phyloP scores from a whole-genome alignment of 2,888 invertebrate species.

The Pycnomerus fuliginosus region DNA sequence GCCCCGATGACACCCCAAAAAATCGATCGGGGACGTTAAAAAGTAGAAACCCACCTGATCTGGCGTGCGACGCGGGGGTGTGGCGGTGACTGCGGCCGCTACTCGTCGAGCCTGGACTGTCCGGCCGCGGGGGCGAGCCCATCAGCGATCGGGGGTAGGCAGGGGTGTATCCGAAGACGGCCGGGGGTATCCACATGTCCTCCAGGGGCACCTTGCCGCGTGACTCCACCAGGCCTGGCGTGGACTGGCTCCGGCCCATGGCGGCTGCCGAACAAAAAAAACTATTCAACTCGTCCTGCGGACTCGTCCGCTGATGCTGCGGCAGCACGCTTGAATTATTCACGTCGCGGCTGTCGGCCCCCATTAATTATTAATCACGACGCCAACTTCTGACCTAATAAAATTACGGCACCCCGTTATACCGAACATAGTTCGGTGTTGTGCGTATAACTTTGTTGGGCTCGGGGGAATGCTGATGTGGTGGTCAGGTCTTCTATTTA shows the following conservation, averaged over 20 bases:
- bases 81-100: constrained; percentile 52
- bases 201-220: constrained; percentile 86
- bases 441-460: too few relatives aligned
- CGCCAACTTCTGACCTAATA: constrained; percentile 6
- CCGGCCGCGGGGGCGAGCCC: constrained; percentile 56
- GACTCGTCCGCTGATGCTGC: too few relatives aligned
- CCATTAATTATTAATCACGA: constrained; percentile 18
- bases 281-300: too few relatives aligned
- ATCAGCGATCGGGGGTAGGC: constrained; percentile 48
- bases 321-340: too few relatives aligned
- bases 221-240: constrained; percentile 93
- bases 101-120: constrained; percentile 56
- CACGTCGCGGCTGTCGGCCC: too few relatives aligned
- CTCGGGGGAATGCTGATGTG: too few relatives aligned
- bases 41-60: constrained; percentile 47
- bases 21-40: too few relatives aligned
- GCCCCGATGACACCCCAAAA: too few relatives aligned
- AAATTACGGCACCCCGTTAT: constrained; percentile 6
- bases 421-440: too few relatives aligned
- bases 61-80: constrained; percentile 49
- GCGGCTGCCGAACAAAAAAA: constrained; percentile 66
- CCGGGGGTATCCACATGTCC: constrained; percentile 74
- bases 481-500: too few relatives aligned
- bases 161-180: constrained; percentile 43
- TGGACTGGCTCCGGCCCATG: constrained; percentile 93